These are phyloP conservation scores for Thysanoteuthis rhombus DNA, from an alignment of 2,888 invertebrate species.

Conservation along the genomic window DNA sequence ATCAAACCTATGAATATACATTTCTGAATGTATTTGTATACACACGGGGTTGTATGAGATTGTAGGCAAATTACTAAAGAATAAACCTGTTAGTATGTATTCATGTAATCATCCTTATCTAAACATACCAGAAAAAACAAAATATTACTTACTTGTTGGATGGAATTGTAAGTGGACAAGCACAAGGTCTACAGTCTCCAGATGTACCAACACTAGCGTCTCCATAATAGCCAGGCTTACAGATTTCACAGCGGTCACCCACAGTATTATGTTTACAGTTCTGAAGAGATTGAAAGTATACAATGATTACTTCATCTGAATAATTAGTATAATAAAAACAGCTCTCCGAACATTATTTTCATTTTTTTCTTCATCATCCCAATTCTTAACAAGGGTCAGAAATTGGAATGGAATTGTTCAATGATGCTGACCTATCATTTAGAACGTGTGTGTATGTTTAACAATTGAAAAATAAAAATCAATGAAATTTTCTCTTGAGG, in stretches of 20 bases:
- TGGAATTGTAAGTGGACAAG: constrained; percentile 68
- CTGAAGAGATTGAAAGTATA: constrained; percentile 69
- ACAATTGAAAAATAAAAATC: too few relatives aligned
- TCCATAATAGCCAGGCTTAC: constrained; percentile 81
- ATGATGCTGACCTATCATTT: too few relatives aligned
- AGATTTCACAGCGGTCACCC: constrained; percentile 86
- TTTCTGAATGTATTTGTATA: too few relatives aligned
- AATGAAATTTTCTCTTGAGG: not conserved
- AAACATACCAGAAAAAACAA: not conserved
- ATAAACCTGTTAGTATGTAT: not conserved
- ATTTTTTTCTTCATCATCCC: too few relatives aligned
- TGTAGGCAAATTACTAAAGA: too few relatives aligned
- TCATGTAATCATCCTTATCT: not conserved
- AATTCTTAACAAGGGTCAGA: too few relatives aligned
- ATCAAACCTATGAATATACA: too few relatives aligned
- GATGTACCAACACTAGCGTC: constrained; percentile 73
- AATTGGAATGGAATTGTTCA: too few relatives aligned
- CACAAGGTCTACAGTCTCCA: constrained; percentile 71
- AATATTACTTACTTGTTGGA: constrained; percentile 58
- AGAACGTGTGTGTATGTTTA: too few relatives aligned
- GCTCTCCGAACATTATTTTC: too few relatives aligned
- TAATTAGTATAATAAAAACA: too few relatives aligned
- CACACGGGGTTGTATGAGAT: too few relatives aligned
- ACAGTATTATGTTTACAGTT: constrained; percentile 88
- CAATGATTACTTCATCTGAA: not conserved